A percentile compares a stretch with the other conserved stretches of the same genome.
Conservation (phyloP, 2,113 vertebrate genomes). For the Mandrillus leucophaeus region DNA sequence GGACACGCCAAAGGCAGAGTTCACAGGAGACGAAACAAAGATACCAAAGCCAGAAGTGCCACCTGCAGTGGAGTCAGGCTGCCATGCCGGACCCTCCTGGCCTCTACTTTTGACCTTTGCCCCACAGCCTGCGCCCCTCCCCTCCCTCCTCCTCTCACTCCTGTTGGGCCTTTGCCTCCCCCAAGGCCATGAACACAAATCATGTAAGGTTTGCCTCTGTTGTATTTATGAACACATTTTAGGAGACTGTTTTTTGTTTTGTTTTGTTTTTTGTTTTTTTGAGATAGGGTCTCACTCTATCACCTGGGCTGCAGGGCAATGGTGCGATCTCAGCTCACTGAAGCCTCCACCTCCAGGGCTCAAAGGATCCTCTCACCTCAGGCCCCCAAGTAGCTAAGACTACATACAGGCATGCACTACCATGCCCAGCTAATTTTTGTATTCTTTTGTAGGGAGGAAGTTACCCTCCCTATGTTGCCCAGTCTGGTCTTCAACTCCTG, state of each 20-base stretch:
- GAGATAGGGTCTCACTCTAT: no score
- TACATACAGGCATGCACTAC: no score
- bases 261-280: no score
- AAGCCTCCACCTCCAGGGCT: no score
- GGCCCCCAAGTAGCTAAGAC: no score
- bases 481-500: no score
- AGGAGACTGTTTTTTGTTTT: not conserved
- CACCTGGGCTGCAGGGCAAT: no score
- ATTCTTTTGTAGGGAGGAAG: no score
- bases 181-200: not conserved
- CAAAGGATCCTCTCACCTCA: no score
- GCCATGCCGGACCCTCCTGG: accelerated
- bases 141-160: not conserved
- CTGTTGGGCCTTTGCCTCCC: not conserved
- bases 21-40: not conserved
- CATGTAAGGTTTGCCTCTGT: not conserved
- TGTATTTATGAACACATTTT: not conserved
- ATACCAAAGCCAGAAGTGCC: not conserved
- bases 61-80: not conserved
- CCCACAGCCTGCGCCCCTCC: not conserved
- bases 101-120: not conserved
- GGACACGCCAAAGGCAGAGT: not conserved
- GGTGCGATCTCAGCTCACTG: no score
- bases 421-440: no score
- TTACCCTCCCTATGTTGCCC: no score